Evolutionary conservation across 2,797 vertebrate species (phyloP).

Genomic region (Cheirogaleus major): DNA sequence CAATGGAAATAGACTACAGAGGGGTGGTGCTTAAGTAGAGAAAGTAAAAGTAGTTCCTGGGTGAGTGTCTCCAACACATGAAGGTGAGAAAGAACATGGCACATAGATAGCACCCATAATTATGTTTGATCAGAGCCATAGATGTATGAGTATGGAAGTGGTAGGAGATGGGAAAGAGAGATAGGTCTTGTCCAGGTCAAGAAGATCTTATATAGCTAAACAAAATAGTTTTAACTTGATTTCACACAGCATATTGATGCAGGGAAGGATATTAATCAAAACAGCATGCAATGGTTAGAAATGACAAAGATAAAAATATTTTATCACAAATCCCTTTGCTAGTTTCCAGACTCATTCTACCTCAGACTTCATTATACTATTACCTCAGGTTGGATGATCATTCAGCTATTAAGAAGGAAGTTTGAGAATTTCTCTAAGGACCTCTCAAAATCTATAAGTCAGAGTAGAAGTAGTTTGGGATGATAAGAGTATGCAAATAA

Average conservation of each 20-base stretch:
- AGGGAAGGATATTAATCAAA: neutral
- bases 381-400: neutral
- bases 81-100: neutral
- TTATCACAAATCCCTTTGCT: neutral
- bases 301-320: conserved; percentile 27
- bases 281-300: neutral
- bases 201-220: neutral
- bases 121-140: neutral
- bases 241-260: neutral
- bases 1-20: neutral
- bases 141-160: neutral
- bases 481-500: neutral
- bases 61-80: neutral
- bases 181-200: neutral
- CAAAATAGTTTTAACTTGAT: neutral
- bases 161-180: neutral
- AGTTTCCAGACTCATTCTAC: neutral
- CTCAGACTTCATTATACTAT: neutral
- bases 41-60: neutral
- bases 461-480: neutral
- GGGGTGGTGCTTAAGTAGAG: neutral
- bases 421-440: conserved; percentile 23
- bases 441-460: neutral
- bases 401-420: neutral
- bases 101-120: neutral